Evolutionary conservation across 2,113 vertebrate genomes (phyloP), one percentile per base, ranked within the genome.

Genomic region (Nothoprocta pentlandii): DNA sequence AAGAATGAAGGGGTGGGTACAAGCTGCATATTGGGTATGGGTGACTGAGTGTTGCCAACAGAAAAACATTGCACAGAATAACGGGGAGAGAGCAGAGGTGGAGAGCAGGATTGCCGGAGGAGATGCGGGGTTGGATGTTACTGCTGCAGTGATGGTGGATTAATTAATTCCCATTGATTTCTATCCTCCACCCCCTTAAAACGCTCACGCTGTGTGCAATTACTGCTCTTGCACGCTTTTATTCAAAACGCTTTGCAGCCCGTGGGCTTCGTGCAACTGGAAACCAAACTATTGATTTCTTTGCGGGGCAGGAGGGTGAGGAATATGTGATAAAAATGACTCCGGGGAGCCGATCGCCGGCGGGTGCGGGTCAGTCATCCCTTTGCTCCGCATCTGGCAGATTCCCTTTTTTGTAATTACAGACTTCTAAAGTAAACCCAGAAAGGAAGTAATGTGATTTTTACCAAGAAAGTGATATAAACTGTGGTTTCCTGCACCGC

Each of bases 11-110:
- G 59, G 36, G 86, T 54, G 80, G 80, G 91, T 80, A 30, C 19
- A 88, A 87, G 90, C 70, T 80, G 69, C 83, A 28, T 23, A 66
- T 89, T 92, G 88, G 90, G 87, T 61, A 92, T 89, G 83, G 84
- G 39, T 44, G 61, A 30, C 88, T 93, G 86, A 88, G 80, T 74
- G 87, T 25, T 89, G 59, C 80, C 61, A 78, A 83, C 42, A 91
- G 64, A 83, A 56, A 66, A 90, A 56, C 39, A 41, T 42, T 66
- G 63, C 36, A 42, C 62, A 90, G 66, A 89, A 54, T 79, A 91
- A 80, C 89, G 89, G 85, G 89, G 88, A 58, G 23, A 13, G 89
- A 63, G 68, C 81, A 89, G 16, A 51, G 53, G 63, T 34, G 89
- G 51, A 42, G 63, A 30, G 7, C 1, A 61, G 68, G 77, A 59